Evolutionary conservation across 2,797 vertebrate species (phyloP), one percentile per base, ranked within the genome.

Genomic region (Echeneis naucrates): DNA sequence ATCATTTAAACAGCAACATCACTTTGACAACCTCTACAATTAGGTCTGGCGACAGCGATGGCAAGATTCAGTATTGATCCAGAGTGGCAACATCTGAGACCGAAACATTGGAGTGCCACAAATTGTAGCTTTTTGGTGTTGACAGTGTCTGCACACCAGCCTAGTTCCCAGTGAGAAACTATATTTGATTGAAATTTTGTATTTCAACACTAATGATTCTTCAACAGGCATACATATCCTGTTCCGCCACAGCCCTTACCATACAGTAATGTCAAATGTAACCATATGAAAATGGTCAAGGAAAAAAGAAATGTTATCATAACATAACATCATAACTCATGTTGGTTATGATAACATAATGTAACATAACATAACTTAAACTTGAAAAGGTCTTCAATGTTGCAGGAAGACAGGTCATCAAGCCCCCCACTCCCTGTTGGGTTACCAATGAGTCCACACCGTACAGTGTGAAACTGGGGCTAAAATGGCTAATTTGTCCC

Each of bases 401-500:
- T 42, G 47, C 44, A 58, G 32, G 52, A 53, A 40, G 11, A 68
- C 10, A 12, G 47, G 51, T 64, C 55, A 72, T 51, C 35, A 33
- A 64, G 75, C 59, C 33, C 30, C 19, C 21, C 10, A 26, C 14
- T 26, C 6, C 35, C 48, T 4, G 60, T 38, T 69, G 33, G 23
- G 44, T 80, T 54, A 58, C 10, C 2, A 16, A 26, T 54, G 24
- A 2, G 45, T 37, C 21, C 59, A 30, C 47, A 23, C 27, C 58
- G 30, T 45, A 30, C 38, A 62, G 66, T 32, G 8, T 8, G 2
- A 30, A 70, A 71, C 47, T 48, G 8, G 17, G 38, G 33, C 26
- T 71, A 19, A 76, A 83, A 78, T 51, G 79, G 62, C 52, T 81
- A 72, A 85, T 89, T 85, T 84, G 73, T 84, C 69, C 55, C 40